phyloP scores from a whole-genome alignment of 1,140 invertebrate genomes.

The Dendrolimus punctatus region DNA sequence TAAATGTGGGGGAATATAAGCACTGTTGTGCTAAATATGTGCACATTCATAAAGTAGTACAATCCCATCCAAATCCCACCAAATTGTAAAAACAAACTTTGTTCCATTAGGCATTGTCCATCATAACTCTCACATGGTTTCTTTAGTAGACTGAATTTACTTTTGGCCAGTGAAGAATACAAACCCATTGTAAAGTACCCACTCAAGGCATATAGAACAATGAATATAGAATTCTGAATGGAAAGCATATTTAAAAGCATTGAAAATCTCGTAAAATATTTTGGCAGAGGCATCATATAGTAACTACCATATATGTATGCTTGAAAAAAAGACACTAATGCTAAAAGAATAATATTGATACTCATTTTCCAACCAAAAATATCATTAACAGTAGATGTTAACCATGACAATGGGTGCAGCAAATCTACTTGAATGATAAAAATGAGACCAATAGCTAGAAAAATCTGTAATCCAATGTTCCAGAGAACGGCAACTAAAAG shows the following conservation, averaged over 20 bases:
- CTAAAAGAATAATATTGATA: conserved; percentile 49
- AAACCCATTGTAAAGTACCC: conserved; percentile 75
- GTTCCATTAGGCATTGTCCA: conserved; percentile 56
- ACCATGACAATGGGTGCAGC: conserved; percentile 51
- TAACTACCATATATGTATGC: conserved; percentile 61
- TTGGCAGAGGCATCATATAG: conserved; percentile 51
- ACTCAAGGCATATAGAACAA: conserved; percentile 72
- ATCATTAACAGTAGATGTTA: conserved; percentile 46
- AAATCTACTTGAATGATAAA: conserved; percentile 52
- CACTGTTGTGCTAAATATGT: conserved; percentile 70
- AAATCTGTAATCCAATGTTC: conserved; percentile 51
- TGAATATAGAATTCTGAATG: conserved; percentile 73
- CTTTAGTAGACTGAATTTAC: conserved; percentile 66
- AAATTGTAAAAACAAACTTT: conserved; percentile 74
- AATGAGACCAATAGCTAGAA: conserved; percentile 47
- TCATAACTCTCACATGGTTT: conserved; percentile 52
- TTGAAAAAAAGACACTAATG: conserved; percentile 57
- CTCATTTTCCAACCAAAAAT: conserved; percentile 58
- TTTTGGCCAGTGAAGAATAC: conserved; percentile 74
- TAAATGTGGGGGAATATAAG: conserved; percentile 79
- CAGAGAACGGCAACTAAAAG: conserved; percentile 51
- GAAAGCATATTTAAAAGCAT: conserved; percentile 75
- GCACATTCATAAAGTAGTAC: conserved; percentile 76
- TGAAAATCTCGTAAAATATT: conserved; percentile 75
- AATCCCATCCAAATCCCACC: conserved; percentile 80